Conservation (phyloP, 1,140 invertebrate species). For the Calliphora vicina region DNA sequence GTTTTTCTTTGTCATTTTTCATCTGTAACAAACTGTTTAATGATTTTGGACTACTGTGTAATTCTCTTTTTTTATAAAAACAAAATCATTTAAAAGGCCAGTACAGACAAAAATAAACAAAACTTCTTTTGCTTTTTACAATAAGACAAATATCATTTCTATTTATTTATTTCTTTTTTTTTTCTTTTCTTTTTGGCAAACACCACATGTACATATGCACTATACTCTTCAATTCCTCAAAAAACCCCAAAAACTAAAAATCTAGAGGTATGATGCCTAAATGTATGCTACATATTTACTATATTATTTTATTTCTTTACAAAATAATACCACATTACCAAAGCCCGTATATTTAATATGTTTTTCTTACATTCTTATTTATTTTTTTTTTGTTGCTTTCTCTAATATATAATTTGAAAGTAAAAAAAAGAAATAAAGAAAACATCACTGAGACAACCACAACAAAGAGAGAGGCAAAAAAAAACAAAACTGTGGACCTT, state of each 20-base stretch:
- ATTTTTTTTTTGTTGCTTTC: not conserved
- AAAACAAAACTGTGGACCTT: not conserved
- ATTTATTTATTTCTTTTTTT: not conserved
- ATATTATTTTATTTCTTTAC: not conserved
- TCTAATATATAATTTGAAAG: not conserved
- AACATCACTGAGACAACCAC: not conserved
- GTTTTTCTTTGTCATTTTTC: too few relatives aligned
- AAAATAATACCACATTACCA: not conserved
- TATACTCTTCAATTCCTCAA: not conserved
- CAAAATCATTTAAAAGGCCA: not conserved
- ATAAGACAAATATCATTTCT: not conserved
- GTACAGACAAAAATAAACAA: not conserved
- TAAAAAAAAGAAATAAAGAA: too few relatives aligned
- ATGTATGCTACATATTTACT: not conserved
- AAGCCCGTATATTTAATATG: conserved; percentile 6
- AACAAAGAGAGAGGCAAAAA: not conserved
- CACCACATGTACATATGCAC: not conserved
- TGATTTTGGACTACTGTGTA: not conserved
- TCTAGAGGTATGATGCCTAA: not conserved
- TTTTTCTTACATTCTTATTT: not conserved
- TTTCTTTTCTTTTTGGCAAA: not conserved
- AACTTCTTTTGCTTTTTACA: not conserved
- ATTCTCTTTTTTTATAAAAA: not conserved
- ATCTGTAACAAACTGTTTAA: too few relatives aligned
- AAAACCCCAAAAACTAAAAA: not conserved